Conservation (phyloP, 2,113 vertebrate genomes). For the Motacilla tschutschensis region DNA sequence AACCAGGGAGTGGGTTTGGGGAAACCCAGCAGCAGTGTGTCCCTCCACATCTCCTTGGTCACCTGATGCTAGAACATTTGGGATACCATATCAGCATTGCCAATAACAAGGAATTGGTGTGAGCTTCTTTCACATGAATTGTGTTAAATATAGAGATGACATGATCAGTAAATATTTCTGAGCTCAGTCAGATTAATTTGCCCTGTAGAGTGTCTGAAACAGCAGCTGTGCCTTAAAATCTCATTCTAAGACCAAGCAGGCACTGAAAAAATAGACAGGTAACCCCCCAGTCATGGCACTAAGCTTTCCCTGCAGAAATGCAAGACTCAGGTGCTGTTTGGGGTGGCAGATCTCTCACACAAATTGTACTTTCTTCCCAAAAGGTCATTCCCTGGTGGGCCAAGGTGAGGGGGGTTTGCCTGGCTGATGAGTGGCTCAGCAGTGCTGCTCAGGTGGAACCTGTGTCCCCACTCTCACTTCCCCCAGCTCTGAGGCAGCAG, state of each 20-base stretch:
- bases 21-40: neutral
- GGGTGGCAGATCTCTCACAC: neutral
- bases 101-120: neutral
- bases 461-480: rapidly evolving
- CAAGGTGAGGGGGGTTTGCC: neutral
- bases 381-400: neutral
- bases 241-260: neutral
- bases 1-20: neutral
- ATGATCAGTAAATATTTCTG: neutral
- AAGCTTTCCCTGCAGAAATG: neutral
- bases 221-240: neutral
- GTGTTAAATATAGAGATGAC: neutral
- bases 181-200: neutral
- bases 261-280: neutral
- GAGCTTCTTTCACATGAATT: neutral
- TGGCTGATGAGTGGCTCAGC: neutral
- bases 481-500: neutral
- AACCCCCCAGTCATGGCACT: neutral
- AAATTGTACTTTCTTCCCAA: neutral
- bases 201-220: neutral
- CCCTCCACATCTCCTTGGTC: neutral
- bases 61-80: neutral
- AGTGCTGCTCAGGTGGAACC: neutral
- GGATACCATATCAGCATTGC: neutral
- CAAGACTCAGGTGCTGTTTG: neutral